Base-by-base conservation (phyloP, 2,797 vertebrate genomes). In the Champsocephalus gunnari region DNA sequence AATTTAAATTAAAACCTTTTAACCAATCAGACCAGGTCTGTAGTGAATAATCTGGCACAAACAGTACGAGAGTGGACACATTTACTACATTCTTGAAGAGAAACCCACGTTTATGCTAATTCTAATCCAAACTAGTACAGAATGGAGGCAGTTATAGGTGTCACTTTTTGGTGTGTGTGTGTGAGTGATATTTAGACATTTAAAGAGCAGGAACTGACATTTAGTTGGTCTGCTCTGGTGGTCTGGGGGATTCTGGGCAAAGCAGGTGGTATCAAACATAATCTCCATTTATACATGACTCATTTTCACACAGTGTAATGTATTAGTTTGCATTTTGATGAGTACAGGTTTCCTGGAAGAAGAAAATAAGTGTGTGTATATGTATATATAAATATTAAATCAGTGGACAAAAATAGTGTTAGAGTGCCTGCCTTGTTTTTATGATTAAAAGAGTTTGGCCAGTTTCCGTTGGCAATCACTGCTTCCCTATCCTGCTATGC, bases 361-460 rank as follows among this genome's bases (percentile, higher is more conserved):
- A 49, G 4, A 17, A 61, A 73, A 57, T 19, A 12, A 55, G 9
- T 38, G 55, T 14, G 16, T 50, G 55, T 14, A 13, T 50, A 32
- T 44, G 2, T 38, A 34, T 19, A 51, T 19, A 71, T 16, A 45
- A 51, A 50, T 6, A 28, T 74, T 7, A 12, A 41, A 56, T 14
- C 41, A 3, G 3, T n/a, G 43, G 58, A 50, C 66, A 45, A 5
- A 81, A 85, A 88, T 86, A 88, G 73, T 57, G 84, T 63, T 79
- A 58, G 73, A 82, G 82, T 41, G n/a, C 9, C 13, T 12, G 66
- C 64, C 59, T 83, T 73, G 80, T 80, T 79, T 77, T 78, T 32
- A 21, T 75, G 77, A 84, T 86, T 86, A 77, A 79, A 81, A 82
- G 80, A 80, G 59, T 87, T 87, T 82, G 81, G 80, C 79, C 66